phyloP scores from a whole-genome alignment of 1,140 invertebrate species.

The Aradophagus sp. region DNA sequence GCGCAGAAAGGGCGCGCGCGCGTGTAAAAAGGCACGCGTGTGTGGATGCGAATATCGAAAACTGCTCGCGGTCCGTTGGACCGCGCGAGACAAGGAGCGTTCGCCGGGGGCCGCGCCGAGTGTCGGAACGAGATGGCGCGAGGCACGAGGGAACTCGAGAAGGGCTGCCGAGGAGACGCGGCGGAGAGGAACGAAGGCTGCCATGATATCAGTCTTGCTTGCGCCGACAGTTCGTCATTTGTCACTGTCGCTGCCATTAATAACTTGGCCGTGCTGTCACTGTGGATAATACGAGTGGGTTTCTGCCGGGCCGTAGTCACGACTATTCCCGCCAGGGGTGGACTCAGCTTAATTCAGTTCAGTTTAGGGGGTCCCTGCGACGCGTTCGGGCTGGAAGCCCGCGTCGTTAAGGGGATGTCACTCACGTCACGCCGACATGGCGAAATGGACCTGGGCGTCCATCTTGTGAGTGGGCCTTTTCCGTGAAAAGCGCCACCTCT shows the following conservation, averaged over 20 bases:
- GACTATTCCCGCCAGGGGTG: conserved; percentile 69
- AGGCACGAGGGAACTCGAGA: conserved; percentile 55
- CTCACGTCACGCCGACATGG: conserved; percentile 70
- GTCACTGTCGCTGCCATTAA: conserved; percentile 76
- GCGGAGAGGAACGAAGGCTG: conserved; percentile 71
- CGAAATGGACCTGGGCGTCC: conserved; percentile 64
- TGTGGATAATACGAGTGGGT: conserved; percentile 76
- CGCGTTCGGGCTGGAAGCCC: conserved; percentile 67
- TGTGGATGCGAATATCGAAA: conserved; percentile 48
- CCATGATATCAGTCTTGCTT: conserved; percentile 76
- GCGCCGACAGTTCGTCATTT: conserved; percentile 76
- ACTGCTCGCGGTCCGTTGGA: conserved; percentile 36
- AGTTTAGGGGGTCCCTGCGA: conserved; percentile 69
- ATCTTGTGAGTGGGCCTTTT: conserved; percentile 59
- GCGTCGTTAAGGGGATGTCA: conserved; percentile 66
- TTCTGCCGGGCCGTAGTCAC: conserved; percentile 65
- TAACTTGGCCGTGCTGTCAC: conserved; percentile 75
- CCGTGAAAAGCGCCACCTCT: conserved; percentile 13
- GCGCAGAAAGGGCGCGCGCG: too few relatives aligned
- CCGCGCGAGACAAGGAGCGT: conserved; percentile 33
- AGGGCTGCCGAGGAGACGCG: conserved; percentile 54
- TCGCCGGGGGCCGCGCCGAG: conserved; percentile 22
- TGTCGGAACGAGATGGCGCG: conserved; percentile 37
- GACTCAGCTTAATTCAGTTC: conserved; percentile 72
- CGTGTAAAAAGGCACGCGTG: conserved; percentile 1